phyloP scores from a whole-genome alignment of 2,888 invertebrate species.

The Polymixis flavicincta region DNA sequence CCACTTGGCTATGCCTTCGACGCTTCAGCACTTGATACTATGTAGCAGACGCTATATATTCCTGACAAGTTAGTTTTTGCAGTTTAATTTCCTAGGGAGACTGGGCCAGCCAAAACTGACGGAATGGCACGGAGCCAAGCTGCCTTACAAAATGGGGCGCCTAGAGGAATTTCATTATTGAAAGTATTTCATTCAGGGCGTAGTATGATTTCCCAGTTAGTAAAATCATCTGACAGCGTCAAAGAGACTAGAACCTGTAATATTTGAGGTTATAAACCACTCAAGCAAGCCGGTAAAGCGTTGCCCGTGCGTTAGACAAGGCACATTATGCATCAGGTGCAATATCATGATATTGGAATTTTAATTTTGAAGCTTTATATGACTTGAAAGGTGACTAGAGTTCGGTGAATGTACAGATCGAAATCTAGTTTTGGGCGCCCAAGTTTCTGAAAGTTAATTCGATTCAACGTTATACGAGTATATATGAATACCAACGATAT shows the following conservation, averaged over 20 bases:
- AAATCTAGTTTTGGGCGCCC: background rate
- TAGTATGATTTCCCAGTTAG: slow-evolving; percentile 55
- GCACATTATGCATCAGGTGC: background rate
- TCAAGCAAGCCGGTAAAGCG: background rate
- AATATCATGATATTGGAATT: background rate
- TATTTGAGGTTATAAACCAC: slow-evolving; percentile 42
- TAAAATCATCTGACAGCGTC: slow-evolving; percentile 54
- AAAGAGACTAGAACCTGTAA: slow-evolving; percentile 54
- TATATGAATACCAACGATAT: too few species aligned
- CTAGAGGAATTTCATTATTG: slow-evolving; percentile 85
- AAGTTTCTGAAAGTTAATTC: background rate
- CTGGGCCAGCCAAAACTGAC: slow-evolving; percentile 77
- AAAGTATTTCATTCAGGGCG: slow-evolving; percentile 78
- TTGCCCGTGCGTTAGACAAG: background rate
- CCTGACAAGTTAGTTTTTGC: slow-evolving; percentile 67
- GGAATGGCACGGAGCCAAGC: slow-evolving; percentile 83
- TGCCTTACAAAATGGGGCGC: slow-evolving; percentile 75
- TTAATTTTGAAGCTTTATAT: too few species aligned
- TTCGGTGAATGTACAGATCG: background rate
- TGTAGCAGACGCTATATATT: slow-evolving; percentile 61
- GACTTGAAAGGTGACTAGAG: background rate
- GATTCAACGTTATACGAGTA: background rate
- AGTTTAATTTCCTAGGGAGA: slow-evolving; percentile 70
- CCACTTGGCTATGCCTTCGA: slow-evolving; percentile 49
- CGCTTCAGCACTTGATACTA: slow-evolving; percentile 51